Base-by-base conservation (phyloP, 2,113 vertebrate species). In the Acanthisitta chloris region DNA sequence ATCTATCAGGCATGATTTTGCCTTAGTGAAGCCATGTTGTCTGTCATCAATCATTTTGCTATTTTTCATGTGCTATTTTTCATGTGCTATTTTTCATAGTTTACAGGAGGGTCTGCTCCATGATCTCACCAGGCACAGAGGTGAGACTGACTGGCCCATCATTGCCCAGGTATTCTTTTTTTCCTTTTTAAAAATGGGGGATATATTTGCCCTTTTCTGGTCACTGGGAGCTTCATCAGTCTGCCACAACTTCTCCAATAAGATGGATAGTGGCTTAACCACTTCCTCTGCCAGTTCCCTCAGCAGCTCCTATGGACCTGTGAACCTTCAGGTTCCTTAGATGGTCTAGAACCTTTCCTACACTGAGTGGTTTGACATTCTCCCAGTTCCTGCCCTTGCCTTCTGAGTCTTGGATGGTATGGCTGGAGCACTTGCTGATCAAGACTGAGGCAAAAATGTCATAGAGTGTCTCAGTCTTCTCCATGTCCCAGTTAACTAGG, bases 261-360 rank as follows among this genome's bases (percentile, higher is more conserved):
- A 58, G 36, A 6, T 52, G 19, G n/a, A 7, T 59, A 45, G 51
- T 0, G 0, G 10, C 36, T 49, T 57, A 33, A 14, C 23, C 18
- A 3, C 15, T 8, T 52, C 13, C 23, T 74, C 38, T 66, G 10
- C 38, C 33, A 59, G 31, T n/a, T 66, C 13, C 45, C 38, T 52
- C 13, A 59, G 52, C 59, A 45, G 10, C 9, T 52, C 15, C 21
- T 26, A 45, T 24, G 28, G 18, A 43, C 36, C 29, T 66, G 26
- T 24, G 19, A 51, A 45, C 16, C 16, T 25, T 89, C 16, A 29
- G 15, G 7, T 45, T 74, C 52, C 59, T 74, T 25, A 59, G 24
- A 8, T 36, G 31, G 9, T 57, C 43, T 43, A 15, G 31, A 43
- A 43, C 17, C 16, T 81, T 45, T 52, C 8, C 28, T 52, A 8